These are phyloP conservation scores for Ophiothrix spiculata DNA, from an alignment of 35 echinoderm and acorn worm species.

Conservation along the genomic window DNA sequence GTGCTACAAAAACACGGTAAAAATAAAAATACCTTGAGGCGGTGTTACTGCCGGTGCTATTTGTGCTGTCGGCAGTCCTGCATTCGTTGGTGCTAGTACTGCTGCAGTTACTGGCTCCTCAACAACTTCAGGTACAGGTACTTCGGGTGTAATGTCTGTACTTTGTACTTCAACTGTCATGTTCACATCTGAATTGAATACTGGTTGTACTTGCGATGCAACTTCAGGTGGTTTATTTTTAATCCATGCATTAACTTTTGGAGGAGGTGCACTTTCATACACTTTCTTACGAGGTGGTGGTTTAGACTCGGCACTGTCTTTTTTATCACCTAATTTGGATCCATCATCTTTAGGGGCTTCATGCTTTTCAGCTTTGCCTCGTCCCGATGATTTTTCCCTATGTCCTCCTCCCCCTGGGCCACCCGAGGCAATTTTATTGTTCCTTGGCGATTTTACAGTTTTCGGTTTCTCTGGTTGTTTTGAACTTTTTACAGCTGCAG, in stretches of 20 bases:
- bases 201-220: conserved; percentile 3
- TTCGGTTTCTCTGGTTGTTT: conserved; percentile 27
- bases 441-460: conserved; percentile 8
- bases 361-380: neutral
- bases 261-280: conserved; percentile 40
- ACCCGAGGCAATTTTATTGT: conserved; percentile 24
- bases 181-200: neutral
- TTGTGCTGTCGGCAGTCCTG: neutral
- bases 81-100: neutral
- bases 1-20: no score
- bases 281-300: neutral
- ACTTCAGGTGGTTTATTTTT: conserved; percentile 30
- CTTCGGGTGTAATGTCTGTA: neutral
- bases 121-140: no score
- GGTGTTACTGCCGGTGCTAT: neutral
- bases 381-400: neutral
- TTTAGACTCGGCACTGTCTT: conserved; percentile 12
- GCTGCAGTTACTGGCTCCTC: neutral
- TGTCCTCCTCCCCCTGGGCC: conserved; percentile 2
- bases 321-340: neutral
- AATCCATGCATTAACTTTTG: conserved; percentile 76
- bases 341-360: neutral
- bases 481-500: conserved; percentile 2
- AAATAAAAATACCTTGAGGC: no score
- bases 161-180: neutral